phyloP scores from a whole-genome alignment of 2,113 vertebrate genomes.

The Leptobrachium leishanense region DNA sequence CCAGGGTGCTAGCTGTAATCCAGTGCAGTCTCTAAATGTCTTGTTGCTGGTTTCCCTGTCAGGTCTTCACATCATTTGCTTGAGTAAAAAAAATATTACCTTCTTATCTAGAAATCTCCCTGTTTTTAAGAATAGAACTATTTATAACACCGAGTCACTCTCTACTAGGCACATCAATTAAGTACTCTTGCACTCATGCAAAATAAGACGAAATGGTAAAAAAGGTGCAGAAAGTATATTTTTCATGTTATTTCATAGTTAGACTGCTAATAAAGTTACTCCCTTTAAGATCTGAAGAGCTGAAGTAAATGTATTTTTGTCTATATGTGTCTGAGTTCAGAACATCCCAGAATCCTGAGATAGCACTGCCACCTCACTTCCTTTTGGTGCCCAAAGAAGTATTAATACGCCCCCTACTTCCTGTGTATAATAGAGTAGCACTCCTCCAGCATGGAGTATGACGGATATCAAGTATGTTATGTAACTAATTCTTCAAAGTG shows the following conservation, averaged over 20 bases:
- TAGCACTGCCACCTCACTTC: no score
- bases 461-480: no score
- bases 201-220: not conserved
- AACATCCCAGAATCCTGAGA: no score
- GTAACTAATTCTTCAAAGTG: no score
- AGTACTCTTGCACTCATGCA: not conserved
- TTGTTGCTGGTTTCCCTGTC: conserved; percentile 20
- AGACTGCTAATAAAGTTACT: not conserved
- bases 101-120: not conserved
- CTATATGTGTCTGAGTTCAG: no score
- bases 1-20: conserved; percentile 21
- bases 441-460: no score
- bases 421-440: no score
- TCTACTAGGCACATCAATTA: not conserved
- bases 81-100: not conserved
- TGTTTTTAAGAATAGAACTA: not conserved
- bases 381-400: no score
- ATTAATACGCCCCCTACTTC: no score
- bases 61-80: not conserved
- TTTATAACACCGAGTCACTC: not conserved
- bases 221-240: not conserved
- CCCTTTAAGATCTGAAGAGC: no score
- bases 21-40: conserved; percentile 14
- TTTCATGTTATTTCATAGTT: not conserved
- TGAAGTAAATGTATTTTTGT: no score